Percentiles rank a stretch among this genome's conserved stretches.
phyloP scores from a whole-genome alignment of 2,888 invertebrate genomes.

The Osedax fenrisi region DNA sequence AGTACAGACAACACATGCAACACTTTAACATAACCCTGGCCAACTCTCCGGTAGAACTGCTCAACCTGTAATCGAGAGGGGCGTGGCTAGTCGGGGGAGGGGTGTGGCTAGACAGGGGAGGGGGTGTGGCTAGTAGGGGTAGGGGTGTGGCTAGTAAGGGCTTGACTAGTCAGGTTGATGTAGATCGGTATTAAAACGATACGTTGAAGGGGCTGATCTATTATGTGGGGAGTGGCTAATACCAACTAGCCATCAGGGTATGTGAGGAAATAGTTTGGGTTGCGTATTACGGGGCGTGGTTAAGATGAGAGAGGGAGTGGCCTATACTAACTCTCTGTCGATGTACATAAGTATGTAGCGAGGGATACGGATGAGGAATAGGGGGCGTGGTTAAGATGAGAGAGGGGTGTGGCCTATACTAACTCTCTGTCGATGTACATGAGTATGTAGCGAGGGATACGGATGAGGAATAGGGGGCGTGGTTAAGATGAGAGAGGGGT shows the following conservation, averaged over 20 bases:
- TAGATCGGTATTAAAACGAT: no score
- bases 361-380: not conserved
- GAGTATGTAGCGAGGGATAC: not conserved
- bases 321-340: not conserved
- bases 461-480: not conserved
- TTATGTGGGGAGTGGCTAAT: no score
- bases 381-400: not conserved
- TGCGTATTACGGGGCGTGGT: no score
- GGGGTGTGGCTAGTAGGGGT: no score
- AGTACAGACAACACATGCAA: constrained; percentile 79
- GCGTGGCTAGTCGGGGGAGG: no score
- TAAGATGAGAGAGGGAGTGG: no score
- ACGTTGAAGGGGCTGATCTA: no score
- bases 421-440: constrained; percentile 1
- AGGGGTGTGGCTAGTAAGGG: no score
- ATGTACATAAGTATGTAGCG: not conserved
- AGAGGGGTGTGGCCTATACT: not conserved
- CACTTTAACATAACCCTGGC: constrained; percentile 46
- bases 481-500: not conserved
- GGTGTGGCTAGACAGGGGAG: no score
- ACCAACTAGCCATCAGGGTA: no score
- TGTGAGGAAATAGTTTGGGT: no score
- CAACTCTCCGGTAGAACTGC: constrained; percentile 43
- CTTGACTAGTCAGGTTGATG: no score
- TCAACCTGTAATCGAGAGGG: constrained; percentile 39